Base-by-base conservation (phyloP, 2,797 vertebrate genomes). In the Tamandua tetradactyla region DNA sequence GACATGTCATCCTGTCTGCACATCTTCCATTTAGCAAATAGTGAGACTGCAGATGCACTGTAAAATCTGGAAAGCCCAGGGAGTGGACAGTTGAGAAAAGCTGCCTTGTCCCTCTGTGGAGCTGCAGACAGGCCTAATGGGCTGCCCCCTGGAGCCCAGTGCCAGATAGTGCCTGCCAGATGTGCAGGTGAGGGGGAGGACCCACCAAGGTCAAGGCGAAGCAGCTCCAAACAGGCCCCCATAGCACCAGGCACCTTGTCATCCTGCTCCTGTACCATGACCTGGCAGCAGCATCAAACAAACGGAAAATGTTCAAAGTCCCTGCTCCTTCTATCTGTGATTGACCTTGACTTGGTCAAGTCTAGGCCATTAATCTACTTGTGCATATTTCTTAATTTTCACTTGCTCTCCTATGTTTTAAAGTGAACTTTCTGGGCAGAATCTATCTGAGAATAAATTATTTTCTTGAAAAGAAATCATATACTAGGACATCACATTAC, bases 1-100 rank as follows among this genome's bases (percentile, higher is more conserved):
- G 93, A 96, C 96, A 37, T 92, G 96, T 92, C 96, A 74, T 91
- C 72, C 88, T 91, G 95, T 95, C 93, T 92, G 94, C 86, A 81
- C 44, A 22, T 91, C 94, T 91, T 88, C 86, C 76, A 55, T 96
- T 91, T 69, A 30, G 82, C 71, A 37, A 85, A 93, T 72, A 90
- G 35, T 59, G 89, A 88, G 83, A 69, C 37, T 62, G 94, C 64
- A 62, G 86, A 66, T 9, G 0, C 47, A 37, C 87, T 1, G 32
- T 30, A 20, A 79, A 69, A 49, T 74, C 84, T 88, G 1, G 1
- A 86, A 89, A 93, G 79, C 83, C 69, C 32, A 71, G 61, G 69
- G 64, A 89, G 35, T 10, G 79, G 81, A 72, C 66, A 27, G 86
- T 84, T 74, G 89, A 94, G 96, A 92, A 90, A 96, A 95, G 93